Conservation (phyloP, 2,888 invertebrate species). For the Ectemnius lituratus region DNA sequence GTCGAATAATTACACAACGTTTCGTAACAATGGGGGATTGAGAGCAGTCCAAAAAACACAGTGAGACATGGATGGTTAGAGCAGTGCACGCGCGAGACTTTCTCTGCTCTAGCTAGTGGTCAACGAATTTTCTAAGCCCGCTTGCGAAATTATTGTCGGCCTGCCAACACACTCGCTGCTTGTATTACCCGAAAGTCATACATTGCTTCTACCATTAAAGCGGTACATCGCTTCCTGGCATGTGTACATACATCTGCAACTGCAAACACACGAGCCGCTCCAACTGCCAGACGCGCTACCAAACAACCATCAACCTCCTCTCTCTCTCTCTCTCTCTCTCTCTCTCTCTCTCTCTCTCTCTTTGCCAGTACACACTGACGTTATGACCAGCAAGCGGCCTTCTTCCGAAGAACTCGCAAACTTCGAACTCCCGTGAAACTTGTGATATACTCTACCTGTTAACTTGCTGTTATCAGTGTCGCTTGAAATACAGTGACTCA, state of each 20-base stretch:
- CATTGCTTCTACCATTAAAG: background rate
- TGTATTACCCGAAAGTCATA: background rate
- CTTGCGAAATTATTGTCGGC: conserved; percentile 15
- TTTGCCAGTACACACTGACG: background rate
- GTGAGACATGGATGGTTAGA: background rate
- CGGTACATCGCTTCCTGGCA: background rate
- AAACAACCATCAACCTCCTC: too few relatives aligned
- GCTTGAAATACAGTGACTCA: too few relatives aligned
- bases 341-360: too few relatives aligned
- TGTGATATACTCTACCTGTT: too few relatives aligned
- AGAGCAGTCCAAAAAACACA: background rate
- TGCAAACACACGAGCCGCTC: background rate
- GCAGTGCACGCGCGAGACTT: background rate
- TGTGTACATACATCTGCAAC: background rate
- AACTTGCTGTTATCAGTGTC: too few relatives aligned
- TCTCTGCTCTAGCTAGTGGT: background rate
- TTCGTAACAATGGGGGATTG: background rate
- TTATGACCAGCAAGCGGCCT: too few relatives aligned
- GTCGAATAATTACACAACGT: conserved; percentile 13
- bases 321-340: too few relatives aligned
- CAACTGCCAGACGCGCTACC: too few relatives aligned
- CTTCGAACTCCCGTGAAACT: too few relatives aligned
- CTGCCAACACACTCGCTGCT: conserved; percentile 4
- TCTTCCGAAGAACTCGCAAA: too few relatives aligned
- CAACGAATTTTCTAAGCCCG: conserved; percentile 12